Evolutionary conservation across 2,113 vertebrate species (phyloP).

Genomic region (Sus scrofa): T2T-Sscrofa CM000813.6:28137001-28137500

Average conservation of each 20-base stretch:
- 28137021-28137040: not conserved
- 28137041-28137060: not conserved
- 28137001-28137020: not conserved
- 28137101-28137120: not conserved
- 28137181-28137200: not conserved
- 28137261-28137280: not conserved
- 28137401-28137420: not conserved
- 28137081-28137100: not conserved
- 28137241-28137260: not conserved
- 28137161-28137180: not conserved
- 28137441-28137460: slow-evolving; percentile 63
- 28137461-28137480: not conserved
- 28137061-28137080: not conserved
- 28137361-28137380: not conserved
- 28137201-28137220: not conserved
- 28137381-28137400: fast-evolving
- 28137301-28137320: not conserved
- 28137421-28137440: not conserved
- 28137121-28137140: not conserved
- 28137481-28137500: not conserved
- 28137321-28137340: not conserved
- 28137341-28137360: not conserved
- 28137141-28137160: not conserved
- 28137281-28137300: not conserved
- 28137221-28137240: not conserved